Conservation (phyloP, 2,888 invertebrate genomes). For the Micropterix aruncella region DNA sequence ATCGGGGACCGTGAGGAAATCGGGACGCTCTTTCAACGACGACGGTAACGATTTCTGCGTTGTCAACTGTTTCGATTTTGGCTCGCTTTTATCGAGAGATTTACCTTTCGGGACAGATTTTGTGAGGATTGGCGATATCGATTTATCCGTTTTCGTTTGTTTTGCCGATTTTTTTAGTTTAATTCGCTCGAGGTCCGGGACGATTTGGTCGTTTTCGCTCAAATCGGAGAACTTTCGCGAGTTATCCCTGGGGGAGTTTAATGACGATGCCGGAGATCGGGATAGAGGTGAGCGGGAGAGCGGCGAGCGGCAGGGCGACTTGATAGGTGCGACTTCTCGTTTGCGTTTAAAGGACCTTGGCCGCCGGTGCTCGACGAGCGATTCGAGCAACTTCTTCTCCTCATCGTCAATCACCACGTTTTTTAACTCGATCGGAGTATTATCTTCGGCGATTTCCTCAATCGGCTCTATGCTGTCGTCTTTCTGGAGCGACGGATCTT, state of each 20-base stretch:
- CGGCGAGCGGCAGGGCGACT: conserved; percentile 34
- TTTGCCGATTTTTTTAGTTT: conserved; percentile 23
- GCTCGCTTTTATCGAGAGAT: conserved; percentile 33
- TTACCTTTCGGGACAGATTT: conserved; percentile 21
- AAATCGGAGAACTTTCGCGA: conserved; percentile 35
- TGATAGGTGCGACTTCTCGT: conserved; percentile 30
- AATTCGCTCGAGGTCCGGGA: conserved; percentile 34
- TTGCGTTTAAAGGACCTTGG: conserved; percentile 36
- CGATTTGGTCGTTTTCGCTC: conserved; percentile 34
- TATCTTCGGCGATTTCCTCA: conserved; percentile 41
- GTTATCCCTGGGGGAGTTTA: conserved; percentile 37
- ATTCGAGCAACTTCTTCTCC: conserved; percentile 39
- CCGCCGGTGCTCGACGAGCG: conserved; percentile 34
- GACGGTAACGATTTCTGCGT: conserved; percentile 42
- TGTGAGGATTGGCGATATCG: conserved; percentile 7
- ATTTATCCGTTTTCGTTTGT: conserved; percentile 11
- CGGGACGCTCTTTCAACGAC: conserved; percentile 34
- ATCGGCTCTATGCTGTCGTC: conserved; percentile 20
- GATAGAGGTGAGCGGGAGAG: conserved; percentile 34
- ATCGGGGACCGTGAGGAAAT: conserved; percentile 36
- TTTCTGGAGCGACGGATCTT: conserved; percentile 4
- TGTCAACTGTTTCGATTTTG: conserved; percentile 30
- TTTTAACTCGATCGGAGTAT: conserved; percentile 24
- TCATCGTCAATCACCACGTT: conserved; percentile 41
- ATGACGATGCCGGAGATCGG: conserved; percentile 35